phyloP scores from a whole-genome alignment of 1,140 invertebrate species.

The Drosophila baimaii region DNA sequence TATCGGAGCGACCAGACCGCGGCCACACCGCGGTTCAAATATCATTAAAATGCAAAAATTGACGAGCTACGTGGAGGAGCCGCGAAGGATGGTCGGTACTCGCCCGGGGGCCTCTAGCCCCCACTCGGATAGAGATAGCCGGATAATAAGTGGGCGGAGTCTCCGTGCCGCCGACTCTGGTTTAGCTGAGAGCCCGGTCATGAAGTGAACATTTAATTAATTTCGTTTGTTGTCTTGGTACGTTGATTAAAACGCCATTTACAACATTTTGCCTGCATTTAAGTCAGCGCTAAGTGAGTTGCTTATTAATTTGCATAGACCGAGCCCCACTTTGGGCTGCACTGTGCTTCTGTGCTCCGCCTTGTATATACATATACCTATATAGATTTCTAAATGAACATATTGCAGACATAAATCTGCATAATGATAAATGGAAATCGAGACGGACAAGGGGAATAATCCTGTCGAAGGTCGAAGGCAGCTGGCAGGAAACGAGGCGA shows the following conservation, averaged over 20 bases:
- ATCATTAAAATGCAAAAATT: slow-evolving; percentile 82
- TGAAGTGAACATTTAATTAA: slow-evolving; percentile 78
- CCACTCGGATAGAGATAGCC: slow-evolving; percentile 1
- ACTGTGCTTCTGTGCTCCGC: background rate
- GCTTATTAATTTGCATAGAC: slow-evolving; percentile 71
- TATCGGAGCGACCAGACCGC: slow-evolving; percentile 29
- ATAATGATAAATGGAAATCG: slow-evolving; percentile 42
- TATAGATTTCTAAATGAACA: slow-evolving; percentile 40
- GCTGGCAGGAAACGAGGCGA: slow-evolving; percentile 12
- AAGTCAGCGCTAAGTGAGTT: slow-evolving; percentile 55
- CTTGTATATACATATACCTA: background rate
- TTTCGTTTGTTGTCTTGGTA: slow-evolving; percentile 65
- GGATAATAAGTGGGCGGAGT: slow-evolving; percentile 33
- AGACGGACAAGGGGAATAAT: slow-evolving; percentile 19
- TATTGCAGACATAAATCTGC: slow-evolving; percentile 39
- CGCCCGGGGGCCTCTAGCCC: background rate
- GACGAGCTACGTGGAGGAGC: slow-evolving; percentile 56
- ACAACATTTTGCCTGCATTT: slow-evolving; percentile 66
- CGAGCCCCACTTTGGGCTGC: background rate
- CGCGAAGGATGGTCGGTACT: slow-evolving; percentile 8
- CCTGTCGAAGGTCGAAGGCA: slow-evolving; percentile 18
- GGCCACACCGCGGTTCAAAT: slow-evolving; percentile 67
- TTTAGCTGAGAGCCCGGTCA: slow-evolving; percentile 23
- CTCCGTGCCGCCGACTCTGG: slow-evolving; percentile 4
- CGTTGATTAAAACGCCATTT: slow-evolving; percentile 77